Evolutionary conservation across 2,113 vertebrate species (phyloP).

Genomic region (Oreochromis tanganicae): DNA sequence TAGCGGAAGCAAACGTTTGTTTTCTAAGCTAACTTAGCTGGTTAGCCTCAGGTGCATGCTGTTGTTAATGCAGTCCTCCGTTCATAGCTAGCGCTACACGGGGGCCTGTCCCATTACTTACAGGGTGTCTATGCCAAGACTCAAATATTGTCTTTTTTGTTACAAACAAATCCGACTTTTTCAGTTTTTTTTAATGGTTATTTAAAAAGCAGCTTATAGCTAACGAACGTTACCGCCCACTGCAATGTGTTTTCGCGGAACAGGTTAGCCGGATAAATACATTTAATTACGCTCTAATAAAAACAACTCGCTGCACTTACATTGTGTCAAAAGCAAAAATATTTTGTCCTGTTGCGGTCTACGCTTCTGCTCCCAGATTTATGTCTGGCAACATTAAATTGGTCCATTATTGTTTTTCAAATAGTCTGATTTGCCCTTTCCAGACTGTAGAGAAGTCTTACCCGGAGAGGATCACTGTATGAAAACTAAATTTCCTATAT

Average conservation of each 20-base stretch:
- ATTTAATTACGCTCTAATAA: neutral
- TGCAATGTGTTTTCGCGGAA: neutral
- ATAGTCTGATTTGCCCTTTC: neutral
- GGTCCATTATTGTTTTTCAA: neutral
- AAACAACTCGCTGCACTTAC: neutral
- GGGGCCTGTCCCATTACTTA: neutral
- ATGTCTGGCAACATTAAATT: neutral
- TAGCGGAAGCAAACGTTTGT: neutral
- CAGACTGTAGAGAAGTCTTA: neutral
- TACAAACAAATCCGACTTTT: neutral
- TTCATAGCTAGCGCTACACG: neutral
- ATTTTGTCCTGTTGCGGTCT: neutral
- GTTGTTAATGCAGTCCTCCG: neutral
- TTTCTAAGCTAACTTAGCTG: neutral
- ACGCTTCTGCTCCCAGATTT: neutral
- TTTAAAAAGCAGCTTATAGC: neutral
- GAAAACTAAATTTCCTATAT: neutral
- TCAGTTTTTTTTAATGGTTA: neutral
- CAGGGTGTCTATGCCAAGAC: rapidly evolving
- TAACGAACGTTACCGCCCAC: neutral
- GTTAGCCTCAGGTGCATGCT: neutral
- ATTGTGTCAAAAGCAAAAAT: neutral
- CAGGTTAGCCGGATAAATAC: neutral
- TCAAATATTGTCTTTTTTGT: neutral
- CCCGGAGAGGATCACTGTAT: neutral